A percentile compares a stretch with the other conserved stretches of the same genome.
phyloP scores from a whole-genome alignment of 2,888 invertebrate species.

The Epinotia demarniana region DNA sequence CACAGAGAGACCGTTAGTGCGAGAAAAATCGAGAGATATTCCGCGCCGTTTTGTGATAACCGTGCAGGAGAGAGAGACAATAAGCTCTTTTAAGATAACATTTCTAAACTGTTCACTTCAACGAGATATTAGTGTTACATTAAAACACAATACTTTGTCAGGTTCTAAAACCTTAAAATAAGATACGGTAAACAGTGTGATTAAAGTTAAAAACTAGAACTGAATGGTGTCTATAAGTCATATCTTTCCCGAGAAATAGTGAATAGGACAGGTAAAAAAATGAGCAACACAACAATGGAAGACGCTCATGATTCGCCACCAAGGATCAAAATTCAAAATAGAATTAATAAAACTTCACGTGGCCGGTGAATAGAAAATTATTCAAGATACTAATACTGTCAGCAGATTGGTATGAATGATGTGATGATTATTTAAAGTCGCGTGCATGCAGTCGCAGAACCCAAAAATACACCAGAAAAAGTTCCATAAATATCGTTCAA shows the following conservation, averaged over 20 bases:
- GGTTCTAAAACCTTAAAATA: too few species aligned
- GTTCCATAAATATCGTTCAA: background rate
- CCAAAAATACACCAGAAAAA: background rate
- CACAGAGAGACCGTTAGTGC: too few species aligned
- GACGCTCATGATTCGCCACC: slow-evolving; percentile 38
- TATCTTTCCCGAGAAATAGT: slow-evolving; percentile 24
- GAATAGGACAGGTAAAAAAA: slow-evolving; percentile 11
- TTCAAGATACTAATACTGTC: background rate
- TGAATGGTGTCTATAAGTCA: slow-evolving; percentile 7
- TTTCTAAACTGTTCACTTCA: too few species aligned
- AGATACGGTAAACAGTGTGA: too few species aligned
- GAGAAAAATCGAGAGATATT: too few species aligned
- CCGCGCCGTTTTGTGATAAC: too few species aligned
- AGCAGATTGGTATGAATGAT: slow-evolving; percentile 1
- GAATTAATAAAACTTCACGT: slow-evolving; percentile 29
- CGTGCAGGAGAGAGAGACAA: too few species aligned
- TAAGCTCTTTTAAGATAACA: too few species aligned
- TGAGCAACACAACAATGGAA: slow-evolving; percentile 36
- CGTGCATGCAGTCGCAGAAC: background rate
- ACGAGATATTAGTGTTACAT: too few species aligned
- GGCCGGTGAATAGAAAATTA: slow-evolving; percentile 23
- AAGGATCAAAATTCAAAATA: slow-evolving; percentile 24
- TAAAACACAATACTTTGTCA: too few species aligned
- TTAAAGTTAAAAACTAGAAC: too few species aligned
- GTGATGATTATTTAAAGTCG: slow-evolving; percentile 4